Conservation (phyloP, 2,888 invertebrate genomes). For the Priocnemis perturbator region DNA sequence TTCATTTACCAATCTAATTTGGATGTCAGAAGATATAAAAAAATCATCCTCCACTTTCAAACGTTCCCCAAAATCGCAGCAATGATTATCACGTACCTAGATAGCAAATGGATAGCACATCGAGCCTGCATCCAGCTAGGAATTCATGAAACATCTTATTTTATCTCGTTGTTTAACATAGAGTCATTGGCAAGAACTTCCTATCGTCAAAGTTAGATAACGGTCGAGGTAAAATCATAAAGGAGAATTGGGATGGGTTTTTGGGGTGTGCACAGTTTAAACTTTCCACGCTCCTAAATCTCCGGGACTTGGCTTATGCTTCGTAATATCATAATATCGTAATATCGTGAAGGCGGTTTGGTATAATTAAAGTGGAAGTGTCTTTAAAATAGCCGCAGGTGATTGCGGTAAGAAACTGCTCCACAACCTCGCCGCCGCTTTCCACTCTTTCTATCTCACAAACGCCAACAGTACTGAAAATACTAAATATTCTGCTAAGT, state of each 20-base stretch:
- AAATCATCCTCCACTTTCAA: too few relatives aligned
- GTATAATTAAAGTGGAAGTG: constrained; percentile 72
- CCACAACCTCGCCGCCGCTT: constrained; percentile 34
- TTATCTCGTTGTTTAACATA: constrained; percentile 15
- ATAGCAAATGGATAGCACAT: too few relatives aligned
- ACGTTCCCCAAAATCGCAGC: too few relatives aligned
- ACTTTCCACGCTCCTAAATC: constrained; percentile 65
- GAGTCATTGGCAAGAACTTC: constrained; percentile 14
- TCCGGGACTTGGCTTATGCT: constrained; percentile 62
- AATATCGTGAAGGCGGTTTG: constrained; percentile 64
- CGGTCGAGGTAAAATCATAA: constrained; percentile 44
- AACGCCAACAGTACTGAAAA: too few relatives aligned
- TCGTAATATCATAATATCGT: constrained; percentile 70
- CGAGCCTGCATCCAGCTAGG: too few relatives aligned
- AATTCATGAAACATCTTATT: too few relatives aligned
- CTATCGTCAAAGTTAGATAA: constrained; percentile 45
- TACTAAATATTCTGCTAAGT: too few relatives aligned
- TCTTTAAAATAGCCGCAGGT: constrained; percentile 72
- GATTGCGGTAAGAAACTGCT: constrained; percentile 54
- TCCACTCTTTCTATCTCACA: constrained; percentile 10
- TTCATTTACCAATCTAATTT: too few relatives aligned
- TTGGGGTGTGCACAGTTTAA: constrained; percentile 59
- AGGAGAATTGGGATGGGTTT: constrained; percentile 49
- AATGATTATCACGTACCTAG: constrained; percentile 4
- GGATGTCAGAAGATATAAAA: too few relatives aligned